phyloP scores from a whole-genome alignment of 2,888 invertebrate genomes.

The Cylloceria caligata region DNA sequence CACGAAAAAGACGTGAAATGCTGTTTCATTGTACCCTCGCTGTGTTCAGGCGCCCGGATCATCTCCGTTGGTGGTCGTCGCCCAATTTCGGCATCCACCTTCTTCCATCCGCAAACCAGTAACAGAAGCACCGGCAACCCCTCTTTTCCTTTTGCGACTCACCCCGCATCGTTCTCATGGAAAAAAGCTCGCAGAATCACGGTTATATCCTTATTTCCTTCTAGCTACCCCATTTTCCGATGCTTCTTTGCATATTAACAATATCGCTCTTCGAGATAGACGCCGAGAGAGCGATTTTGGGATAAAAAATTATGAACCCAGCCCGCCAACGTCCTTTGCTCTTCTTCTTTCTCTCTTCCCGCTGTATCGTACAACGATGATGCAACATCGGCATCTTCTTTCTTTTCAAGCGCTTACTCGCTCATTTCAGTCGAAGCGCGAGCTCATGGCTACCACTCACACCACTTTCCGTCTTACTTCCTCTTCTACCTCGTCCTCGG shows the following conservation, averaged over 20 bases:
- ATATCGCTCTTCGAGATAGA: slow-evolving; percentile 81
- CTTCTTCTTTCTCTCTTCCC: slow-evolving; percentile 44
- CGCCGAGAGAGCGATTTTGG: slow-evolving; percentile 74
- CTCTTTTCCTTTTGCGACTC: slow-evolving; percentile 50
- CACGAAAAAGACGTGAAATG: slow-evolving; percentile 26
- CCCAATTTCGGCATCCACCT: slow-evolving; percentile 72
- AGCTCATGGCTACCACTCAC: slow-evolving; percentile 52
- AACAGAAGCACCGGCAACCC: slow-evolving; percentile 55
- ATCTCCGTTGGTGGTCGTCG: slow-evolving; percentile 72
- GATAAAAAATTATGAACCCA: slow-evolving; percentile 83
- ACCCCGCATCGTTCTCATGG: slow-evolving; percentile 45
- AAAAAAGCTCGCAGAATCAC: slow-evolving; percentile 64
- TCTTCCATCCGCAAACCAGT: slow-evolving; percentile 27
- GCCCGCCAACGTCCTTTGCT: slow-evolving; percentile 42
- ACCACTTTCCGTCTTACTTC: slow-evolving; percentile 73
- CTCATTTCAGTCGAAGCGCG: slow-evolving; percentile 42
- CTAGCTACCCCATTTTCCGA: slow-evolving; percentile 83
- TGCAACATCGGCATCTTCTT: slow-evolving; percentile 38
- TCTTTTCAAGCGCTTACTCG: slow-evolving; percentile 20
- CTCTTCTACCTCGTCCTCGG: slow-evolving; percentile 60
- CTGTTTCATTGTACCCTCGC: slow-evolving; percentile 51
- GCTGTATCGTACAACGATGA: slow-evolving; percentile 26
- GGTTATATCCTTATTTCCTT: slow-evolving; percentile 81
- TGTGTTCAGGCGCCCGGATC: slow-evolving; percentile 79
- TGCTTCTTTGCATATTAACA: slow-evolving; percentile 85